Evolutionary conservation across 2,797 vertebrate species (phyloP).

Genomic region (Brotula barbata): DNA sequence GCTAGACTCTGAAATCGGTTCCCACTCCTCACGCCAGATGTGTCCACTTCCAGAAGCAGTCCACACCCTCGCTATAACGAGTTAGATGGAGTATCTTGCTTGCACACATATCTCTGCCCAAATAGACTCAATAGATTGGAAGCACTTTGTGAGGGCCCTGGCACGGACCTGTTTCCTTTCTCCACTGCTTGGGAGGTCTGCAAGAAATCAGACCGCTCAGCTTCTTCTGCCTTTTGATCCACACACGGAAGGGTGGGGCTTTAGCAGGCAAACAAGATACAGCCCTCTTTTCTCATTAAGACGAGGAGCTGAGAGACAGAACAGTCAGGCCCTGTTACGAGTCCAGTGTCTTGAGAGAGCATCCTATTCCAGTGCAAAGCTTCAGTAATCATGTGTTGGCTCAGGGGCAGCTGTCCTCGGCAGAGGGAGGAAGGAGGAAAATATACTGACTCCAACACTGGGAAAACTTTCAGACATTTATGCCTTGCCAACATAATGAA

Average conservation of each 20-base stretch:
- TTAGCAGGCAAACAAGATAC: constrained; percentile 59
- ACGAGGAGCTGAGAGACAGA: constrained; percentile 49
- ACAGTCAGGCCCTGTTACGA: constrained; percentile 42
- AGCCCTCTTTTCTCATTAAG: constrained; percentile 44
- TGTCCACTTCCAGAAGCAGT: constrained; percentile 64
- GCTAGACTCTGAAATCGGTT: constrained; percentile 66
- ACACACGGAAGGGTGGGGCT: constrained; percentile 32
- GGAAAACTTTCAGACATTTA: constrained; percentile 76
- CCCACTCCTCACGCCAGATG: constrained; percentile 71
- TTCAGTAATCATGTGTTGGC: constrained; percentile 73
- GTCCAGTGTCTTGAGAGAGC: constrained; percentile 53
- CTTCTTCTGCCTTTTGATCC: constrained; percentile 60
- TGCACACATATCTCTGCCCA: constrained; percentile 71
- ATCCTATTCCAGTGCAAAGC: constrained; percentile 59
- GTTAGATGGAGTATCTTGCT: constrained; percentile 64
- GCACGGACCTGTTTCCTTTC: constrained; percentile 70
- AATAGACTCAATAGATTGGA: constrained; percentile 70
- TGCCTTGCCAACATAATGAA: constrained; percentile 72
- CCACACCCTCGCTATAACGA: constrained; percentile 76
- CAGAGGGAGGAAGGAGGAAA: constrained; percentile 66
- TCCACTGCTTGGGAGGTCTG: constrained; percentile 65
- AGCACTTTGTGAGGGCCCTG: constrained; percentile 58
- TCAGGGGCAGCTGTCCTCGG: constrained; percentile 59
- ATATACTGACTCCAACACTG: constrained; percentile 73
- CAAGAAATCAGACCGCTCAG: constrained; percentile 53